Base-by-base conservation (phyloP, 64 coral and sea anemone genomes). In the Dendrophyllia cribrosa region DNA sequence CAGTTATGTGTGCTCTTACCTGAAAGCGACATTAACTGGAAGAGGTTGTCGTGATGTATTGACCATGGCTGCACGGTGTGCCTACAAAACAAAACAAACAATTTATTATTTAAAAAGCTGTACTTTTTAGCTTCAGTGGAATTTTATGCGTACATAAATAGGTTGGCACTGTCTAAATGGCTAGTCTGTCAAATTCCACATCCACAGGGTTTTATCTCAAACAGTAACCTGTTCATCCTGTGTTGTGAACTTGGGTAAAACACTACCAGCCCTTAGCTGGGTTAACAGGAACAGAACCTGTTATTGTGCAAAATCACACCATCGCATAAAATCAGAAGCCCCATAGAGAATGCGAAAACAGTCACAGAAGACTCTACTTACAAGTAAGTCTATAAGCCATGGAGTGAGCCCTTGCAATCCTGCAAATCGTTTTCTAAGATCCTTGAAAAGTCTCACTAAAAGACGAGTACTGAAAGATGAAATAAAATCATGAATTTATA, bases 301-400 rank as follows among this genome's bases (percentile, higher is more conserved):
- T 34, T 34, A 34, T 34, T 34, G 34, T 34, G 34, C 34, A 34
- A 34, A 34, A 34, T 34, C 34, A 34, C 34, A 34, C 34, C 34
- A 34, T 34, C 80, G n/a, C 56, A 22, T 22, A 8, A 86, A 86
- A 23, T 26, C 23, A 51, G 51, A 79, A 15, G 21, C 77, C 10
- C 3, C 6, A 13, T n/a, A 16, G 0, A 79, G 12, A 24, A 59
- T 20, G 4, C 48, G 19, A 4, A 66, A 26, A 64, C 62, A 61
- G 2, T 51, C 5, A 51, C 17, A 52, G 15, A 10, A 22, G 2
- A 20, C 61, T 16, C 26, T 17, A 77, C 75, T 71, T 90, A 96
- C 97, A 91, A 99, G 73, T 13, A 99, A 73, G 60, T 99, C 97
- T 51, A 99, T 99, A 15, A 99, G 83, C 97, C 97, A 99, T 24